Evolutionary conservation across 2,888 invertebrate genomes (phyloP).

Genomic region (Pristionchus fissidentatus): DNA sequence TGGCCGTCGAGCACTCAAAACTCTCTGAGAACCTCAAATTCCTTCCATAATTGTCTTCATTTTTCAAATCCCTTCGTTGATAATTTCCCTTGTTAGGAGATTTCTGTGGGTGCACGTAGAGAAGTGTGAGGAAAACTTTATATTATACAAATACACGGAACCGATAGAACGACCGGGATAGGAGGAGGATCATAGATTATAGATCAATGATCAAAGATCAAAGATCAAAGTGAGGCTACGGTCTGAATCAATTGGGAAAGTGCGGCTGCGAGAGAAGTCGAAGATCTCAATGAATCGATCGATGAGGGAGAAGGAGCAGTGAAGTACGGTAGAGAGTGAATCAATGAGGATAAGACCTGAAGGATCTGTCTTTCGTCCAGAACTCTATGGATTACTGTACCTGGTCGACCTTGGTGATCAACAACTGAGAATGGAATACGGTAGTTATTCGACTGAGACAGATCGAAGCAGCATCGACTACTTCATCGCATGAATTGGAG

Average conservation of each 20-base stretch:
- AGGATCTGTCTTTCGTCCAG: background rate
- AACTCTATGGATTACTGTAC: constrained; percentile 23
- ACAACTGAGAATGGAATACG: constrained; percentile 46
- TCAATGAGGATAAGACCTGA: background rate
- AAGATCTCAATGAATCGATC: background rate
- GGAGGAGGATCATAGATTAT: too few species aligned
- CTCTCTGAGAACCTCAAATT: too few species aligned
- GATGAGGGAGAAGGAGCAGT: constrained; percentile 2
- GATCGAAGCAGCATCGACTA: background rate
- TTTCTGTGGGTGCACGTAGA: too few species aligned
- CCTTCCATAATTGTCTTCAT: too few species aligned
- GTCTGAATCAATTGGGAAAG: constrained; percentile 42
- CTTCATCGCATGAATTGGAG: background rate
- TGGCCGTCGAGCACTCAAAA: too few species aligned
- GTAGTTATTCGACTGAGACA: constrained; percentile 25
- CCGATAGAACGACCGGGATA: too few species aligned
- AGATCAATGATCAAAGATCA: background rate
- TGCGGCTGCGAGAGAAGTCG: constrained; percentile 38
- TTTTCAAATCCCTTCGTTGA: too few species aligned
- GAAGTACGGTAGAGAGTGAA: constrained; percentile 22
- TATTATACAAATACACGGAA: background rate
- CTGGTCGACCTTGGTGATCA: constrained; percentile 38
- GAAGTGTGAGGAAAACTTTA: background rate
- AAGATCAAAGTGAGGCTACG: constrained; percentile 34
- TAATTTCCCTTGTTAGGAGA: too few species aligned